Evolutionary conservation across 2,113 vertebrate species (phyloP).

Genomic region (Phycodurus eques): DNA sequence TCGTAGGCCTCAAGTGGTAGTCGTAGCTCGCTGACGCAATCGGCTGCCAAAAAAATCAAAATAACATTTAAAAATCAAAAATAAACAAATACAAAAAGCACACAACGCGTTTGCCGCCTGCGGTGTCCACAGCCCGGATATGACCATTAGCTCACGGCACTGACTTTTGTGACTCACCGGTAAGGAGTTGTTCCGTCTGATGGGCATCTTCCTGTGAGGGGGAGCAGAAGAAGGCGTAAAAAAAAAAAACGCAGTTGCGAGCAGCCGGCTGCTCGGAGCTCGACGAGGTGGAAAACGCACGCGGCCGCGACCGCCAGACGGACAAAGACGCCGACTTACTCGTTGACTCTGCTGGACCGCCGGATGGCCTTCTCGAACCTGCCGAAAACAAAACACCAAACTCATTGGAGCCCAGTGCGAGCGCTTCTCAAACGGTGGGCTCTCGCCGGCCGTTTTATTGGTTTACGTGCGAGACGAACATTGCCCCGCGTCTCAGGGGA

Average conservation of each 20-base stretch:
- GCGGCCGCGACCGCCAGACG: neutral
- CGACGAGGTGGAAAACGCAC: neutral
- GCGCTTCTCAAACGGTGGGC: too few species aligned
- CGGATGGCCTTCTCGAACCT: conserved; percentile 81
- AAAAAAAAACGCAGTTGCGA: neutral
- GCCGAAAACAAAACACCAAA: conserved; percentile 4
- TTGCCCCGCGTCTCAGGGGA: too few species aligned
- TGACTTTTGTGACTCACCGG: conserved; percentile 74
- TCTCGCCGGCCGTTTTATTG: neutral
- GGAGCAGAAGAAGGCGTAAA: neutral
- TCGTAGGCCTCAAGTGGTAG: too few species aligned
- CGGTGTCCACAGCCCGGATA: too few species aligned
- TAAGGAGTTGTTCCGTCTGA: conserved; percentile 83
- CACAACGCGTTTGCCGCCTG: too few species aligned
- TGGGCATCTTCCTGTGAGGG: conserved; percentile 68
- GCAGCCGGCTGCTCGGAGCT: neutral
- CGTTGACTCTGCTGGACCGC: conserved; percentile 60
- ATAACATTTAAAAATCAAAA: too few species aligned
- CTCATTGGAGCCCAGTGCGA: neutral
- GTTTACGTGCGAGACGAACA: too few species aligned
- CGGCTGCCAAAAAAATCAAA: too few species aligned
- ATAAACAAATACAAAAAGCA: too few species aligned
- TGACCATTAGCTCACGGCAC: too few species aligned
- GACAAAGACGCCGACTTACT: conserved; percentile 69
- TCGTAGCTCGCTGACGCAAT: too few species aligned